phyloP scores from a whole-genome alignment of 1,140 invertebrate genomes.

The Agrilus planipennis region DNA sequence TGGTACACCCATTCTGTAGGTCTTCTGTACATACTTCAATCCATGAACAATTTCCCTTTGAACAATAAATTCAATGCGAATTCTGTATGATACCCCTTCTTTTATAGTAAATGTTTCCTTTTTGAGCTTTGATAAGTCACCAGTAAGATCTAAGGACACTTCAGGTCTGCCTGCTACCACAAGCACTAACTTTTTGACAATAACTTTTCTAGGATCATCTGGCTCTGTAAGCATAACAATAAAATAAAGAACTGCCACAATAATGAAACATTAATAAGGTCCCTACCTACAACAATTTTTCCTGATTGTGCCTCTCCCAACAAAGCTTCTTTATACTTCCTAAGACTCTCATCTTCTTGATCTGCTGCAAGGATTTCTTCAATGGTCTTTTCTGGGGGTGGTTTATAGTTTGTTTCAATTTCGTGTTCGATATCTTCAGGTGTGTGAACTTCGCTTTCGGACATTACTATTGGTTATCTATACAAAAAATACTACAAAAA shows the following conservation, averaged over 20 bases:
- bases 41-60: slow-evolving; percentile 98
- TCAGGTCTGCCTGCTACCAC: slow-evolving; percentile 75
- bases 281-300: slow-evolving; percentile 62
- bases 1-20: slow-evolving; percentile 75
- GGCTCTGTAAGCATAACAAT: slow-evolving; percentile 49
- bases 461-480: slow-evolving; percentile 29
- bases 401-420: slow-evolving; percentile 74
- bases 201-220: slow-evolving; percentile 75
- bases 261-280: too few relatives aligned
- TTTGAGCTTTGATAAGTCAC: slow-evolving; percentile 68
- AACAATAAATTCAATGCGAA: slow-evolving; percentile 94
- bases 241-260: too few relatives aligned
- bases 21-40: slow-evolving; percentile 93
- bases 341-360: slow-evolving; percentile 90
- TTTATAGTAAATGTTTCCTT: slow-evolving; percentile 87
- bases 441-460: slow-evolving; percentile 37
- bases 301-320: slow-evolving; percentile 73
- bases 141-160: slow-evolving; percentile 78
- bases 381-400: slow-evolving; percentile 88
- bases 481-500: not conserved
- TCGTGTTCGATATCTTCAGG: slow-evolving; percentile 56
- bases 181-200: slow-evolving; percentile 81
- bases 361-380: slow-evolving; percentile 88
- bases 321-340: slow-evolving; percentile 93
- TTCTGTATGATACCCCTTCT: slow-evolving; percentile 88